Conservation (phyloP, 2,113 vertebrate species). For the human (Homo sapiens) region GRCh38 chr6:19986501-19987000, state of each 20-base stretch:
- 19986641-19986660: not conserved
- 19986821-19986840: not conserved
- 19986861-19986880: not conserved
- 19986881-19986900: not conserved
- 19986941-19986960: conserved; percentile 1
- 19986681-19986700: not conserved
- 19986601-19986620: not conserved
- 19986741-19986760: not conserved
- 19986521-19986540: not conserved
- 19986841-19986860: not conserved
- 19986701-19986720: not conserved
- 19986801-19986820: not conserved
- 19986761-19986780: not conserved
- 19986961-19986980: not conserved
- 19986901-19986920: not conserved
- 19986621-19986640: not conserved
- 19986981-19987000: not conserved
- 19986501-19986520: not conserved
- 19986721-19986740: not conserved
- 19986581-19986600: not conserved
- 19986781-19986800: not conserved
- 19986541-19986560: not conserved
- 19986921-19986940: not conserved
- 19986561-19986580: not conserved
- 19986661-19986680: not conserved